Percentiles rank a stretch among this genome's conserved stretches.
Conservation (phyloP, 2,797 vertebrate genomes). For the Australoheros facetus region DNA sequence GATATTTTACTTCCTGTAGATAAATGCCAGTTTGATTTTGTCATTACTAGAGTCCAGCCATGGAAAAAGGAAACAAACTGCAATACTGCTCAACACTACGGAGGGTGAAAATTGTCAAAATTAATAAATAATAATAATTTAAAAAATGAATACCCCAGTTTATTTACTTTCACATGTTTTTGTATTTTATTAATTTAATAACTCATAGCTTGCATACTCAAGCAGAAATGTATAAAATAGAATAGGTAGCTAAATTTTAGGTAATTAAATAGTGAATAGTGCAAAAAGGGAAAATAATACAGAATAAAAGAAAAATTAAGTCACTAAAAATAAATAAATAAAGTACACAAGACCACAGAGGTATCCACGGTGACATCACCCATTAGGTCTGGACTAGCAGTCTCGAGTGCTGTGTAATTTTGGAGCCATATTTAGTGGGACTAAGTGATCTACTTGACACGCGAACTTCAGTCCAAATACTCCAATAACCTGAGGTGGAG, state of each 20-base stretch:
- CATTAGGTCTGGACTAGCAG: not conserved
- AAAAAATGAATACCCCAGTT: not conserved
- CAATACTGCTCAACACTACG: not conserved
- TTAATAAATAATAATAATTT: fast-evolving
- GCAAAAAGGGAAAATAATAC: fast-evolving
- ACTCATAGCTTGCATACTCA: not conserved
- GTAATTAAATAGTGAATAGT: no score
- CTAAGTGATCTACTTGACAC: not conserved
- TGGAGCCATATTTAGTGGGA: no score
- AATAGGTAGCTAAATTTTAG: not conserved
- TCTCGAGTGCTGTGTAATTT: no score
- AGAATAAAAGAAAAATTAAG: not conserved
- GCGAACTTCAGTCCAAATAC: no score
- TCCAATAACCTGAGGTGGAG: no score
- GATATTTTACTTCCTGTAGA: not conserved
- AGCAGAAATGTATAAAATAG: not conserved
- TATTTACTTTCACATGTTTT: not conserved
- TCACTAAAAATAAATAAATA: not conserved
- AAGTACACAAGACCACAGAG: not conserved
- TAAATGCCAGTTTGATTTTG: not conserved
- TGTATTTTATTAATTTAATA: not conserved
- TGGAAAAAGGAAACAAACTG: not conserved
- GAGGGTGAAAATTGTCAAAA: not conserved
- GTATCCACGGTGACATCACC: not conserved
- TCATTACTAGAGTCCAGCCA: not conserved